Evolutionary conservation across 2,888 invertebrate species (phyloP).

Genomic region (Caenorhabditis sp.): DNA sequence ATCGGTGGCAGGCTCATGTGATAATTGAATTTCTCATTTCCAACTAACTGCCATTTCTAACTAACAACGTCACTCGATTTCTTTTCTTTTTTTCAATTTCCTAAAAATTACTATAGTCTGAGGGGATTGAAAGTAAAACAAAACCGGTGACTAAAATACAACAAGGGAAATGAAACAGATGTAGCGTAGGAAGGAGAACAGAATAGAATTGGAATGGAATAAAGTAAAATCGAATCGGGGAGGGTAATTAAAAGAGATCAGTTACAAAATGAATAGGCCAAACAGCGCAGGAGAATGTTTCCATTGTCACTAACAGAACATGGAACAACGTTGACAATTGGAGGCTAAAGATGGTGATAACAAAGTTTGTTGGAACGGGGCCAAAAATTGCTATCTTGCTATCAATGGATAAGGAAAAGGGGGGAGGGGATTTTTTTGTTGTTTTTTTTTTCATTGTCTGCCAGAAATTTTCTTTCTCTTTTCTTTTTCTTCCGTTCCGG

Average conservation of each 20-base stretch:
- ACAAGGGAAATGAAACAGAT: neutral
- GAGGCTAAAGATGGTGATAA: neutral
- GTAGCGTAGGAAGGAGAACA: neutral
- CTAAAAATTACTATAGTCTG: neutral
- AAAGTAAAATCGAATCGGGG: too few relatives aligned
- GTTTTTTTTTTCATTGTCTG: too few relatives aligned
- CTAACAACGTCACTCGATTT: neutral
- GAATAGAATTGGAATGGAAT: neutral
- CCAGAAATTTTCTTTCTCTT: neutral
- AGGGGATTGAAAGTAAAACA: neutral
- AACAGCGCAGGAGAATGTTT: slow-evolving; percentile 1
- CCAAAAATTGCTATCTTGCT: too few relatives aligned
- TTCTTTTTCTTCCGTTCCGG: too few relatives aligned
- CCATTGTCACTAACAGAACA: slow-evolving; percentile 3
- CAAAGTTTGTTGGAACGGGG: neutral
- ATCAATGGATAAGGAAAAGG: too few relatives aligned
- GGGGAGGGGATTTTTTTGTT: neutral
- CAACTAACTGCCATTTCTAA: too few relatives aligned
- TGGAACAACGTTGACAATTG: slow-evolving; percentile 6
- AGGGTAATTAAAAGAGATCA: slow-evolving; percentile 17
- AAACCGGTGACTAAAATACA: neutral
- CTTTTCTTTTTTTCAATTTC: too few relatives aligned
- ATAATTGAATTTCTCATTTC: neutral
- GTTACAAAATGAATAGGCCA: slow-evolving; percentile 9
- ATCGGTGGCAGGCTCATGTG: slow-evolving; percentile 7